Evolutionary conservation across 2,797 vertebrate genomes (phyloP), one percentile per base, ranked within the genome.

Genomic region (Lepilemur septentrionalis): DNA sequence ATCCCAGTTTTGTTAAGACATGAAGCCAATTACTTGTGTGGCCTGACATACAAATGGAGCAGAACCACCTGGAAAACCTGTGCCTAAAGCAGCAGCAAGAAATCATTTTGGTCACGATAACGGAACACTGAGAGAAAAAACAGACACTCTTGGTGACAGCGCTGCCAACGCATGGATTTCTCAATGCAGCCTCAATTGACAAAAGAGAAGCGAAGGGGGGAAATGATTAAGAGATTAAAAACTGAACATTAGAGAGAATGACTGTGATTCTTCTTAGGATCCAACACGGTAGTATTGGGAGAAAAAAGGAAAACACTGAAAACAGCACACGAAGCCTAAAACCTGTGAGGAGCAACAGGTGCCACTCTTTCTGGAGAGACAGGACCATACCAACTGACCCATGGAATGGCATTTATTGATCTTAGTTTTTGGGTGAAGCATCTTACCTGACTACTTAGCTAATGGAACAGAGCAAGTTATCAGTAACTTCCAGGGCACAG

Each of bases 401-500:
- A 96, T 80, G 95, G 91, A 96, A 96, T 93, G 96, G 96, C 96
- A 97, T 4, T 57, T 25, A 61, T 92, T 95, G 96, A 97, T 89
- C 97, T 98, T 96, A 95, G 93, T 92, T 96, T 96, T 96, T 96
- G 97, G 97, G 96, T 97, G 93, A 63, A 97, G 92, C 94, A 96
- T 97, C 96, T 97, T 96, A 94, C 93, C 97, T 98, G 96, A 96
- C 94, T 63, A 98, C 90, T 97, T 94, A 96, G 97, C 97, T 98
- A 97, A 98, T 97, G 96, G 96, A 98, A 96, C 75, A 98, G 82
- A 97, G 94, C 83, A 89, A 97, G 97, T 93, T 94, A 96, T 95
- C 94, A 97, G 97, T 79, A 92, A 98, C 97, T 97, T 96, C 97
- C 97, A 98, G 96, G 96, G 97, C 94, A 98, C 95, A 97, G 76